Percentiles rank a stretch among this genome's conserved stretches.
Conservation (phyloP, 2,113 vertebrate species). For the Microcebus ravelobensis region DNA sequence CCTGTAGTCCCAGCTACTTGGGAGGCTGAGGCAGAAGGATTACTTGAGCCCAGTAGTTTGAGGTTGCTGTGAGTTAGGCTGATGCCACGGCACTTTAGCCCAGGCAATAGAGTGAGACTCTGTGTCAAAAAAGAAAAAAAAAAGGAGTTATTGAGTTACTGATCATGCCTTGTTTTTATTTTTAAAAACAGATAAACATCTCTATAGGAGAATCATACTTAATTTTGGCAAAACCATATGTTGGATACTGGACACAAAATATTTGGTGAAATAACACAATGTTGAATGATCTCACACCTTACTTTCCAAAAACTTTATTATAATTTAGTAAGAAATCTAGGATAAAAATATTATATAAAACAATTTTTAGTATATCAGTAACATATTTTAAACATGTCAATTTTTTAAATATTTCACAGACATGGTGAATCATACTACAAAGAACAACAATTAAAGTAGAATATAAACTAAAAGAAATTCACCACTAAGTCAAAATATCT, state of each 20-base stretch:
- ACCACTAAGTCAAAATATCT: neutral
- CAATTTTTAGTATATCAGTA: neutral
- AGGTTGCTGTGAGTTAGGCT: too few species aligned
- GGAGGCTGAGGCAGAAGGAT: too few species aligned
- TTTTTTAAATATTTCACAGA: slow-evolving; percentile 1
- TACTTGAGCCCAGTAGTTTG: too few species aligned
- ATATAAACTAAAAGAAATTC: neutral
- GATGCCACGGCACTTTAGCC: too few species aligned
- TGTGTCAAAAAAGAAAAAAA: too few species aligned
- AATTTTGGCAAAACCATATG: neutral
- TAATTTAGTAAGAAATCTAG: neutral
- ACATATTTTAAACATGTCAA: neutral
- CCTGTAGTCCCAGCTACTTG: too few species aligned
- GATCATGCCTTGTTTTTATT: neutral
- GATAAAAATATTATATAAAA: neutral
- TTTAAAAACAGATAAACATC: neutral
- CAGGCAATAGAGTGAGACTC: too few species aligned
- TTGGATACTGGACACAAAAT: neutral
- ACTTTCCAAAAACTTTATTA: neutral
- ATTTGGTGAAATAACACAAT: neutral
- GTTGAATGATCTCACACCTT: neutral
- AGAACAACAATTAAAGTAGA: neutral
- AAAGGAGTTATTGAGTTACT: neutral
- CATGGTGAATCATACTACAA: neutral
- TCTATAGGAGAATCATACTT: neutral